Conservation (phyloP, 53 echinoderm and acorn worm genomes). For the Glandiceps talaboti region DNA sequence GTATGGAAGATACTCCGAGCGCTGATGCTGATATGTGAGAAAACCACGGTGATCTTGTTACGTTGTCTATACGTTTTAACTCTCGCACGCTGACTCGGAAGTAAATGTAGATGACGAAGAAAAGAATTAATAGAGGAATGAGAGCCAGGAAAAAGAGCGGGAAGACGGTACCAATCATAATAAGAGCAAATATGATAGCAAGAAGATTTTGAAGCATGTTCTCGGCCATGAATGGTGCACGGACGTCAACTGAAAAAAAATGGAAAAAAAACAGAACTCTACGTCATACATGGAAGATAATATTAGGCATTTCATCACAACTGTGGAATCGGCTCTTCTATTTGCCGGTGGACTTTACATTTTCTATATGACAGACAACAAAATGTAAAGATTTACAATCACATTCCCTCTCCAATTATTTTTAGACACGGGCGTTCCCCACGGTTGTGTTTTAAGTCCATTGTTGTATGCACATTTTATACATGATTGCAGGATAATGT, state of each 20-base stretch:
- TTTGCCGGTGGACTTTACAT: no score
- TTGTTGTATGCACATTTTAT: no score
- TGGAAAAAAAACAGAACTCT: background rate
- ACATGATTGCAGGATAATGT: no score
- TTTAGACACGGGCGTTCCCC: no score
- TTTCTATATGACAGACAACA: no score
- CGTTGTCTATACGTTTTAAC: conserved; percentile 77
- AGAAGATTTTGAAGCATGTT: conserved; percentile 41
- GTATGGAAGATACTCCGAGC: conserved; percentile 67
- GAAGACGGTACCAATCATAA: conserved; percentile 65
- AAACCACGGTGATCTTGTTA: conserved; percentile 93
- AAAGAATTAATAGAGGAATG: conserved; percentile 51
- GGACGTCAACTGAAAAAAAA: conserved; percentile 53
- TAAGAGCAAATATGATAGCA: conserved; percentile 23
- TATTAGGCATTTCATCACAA: no score
- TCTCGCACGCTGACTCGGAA: conserved; percentile 75
- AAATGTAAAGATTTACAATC: no score
- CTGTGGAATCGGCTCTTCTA: no score
- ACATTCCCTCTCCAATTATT: no score
- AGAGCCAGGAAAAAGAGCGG: conserved; percentile 55
- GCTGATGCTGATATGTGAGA: conserved; percentile 84
- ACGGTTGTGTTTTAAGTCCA: no score
- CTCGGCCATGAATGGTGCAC: conserved; percentile 76
- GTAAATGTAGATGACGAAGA: conserved; percentile 47
- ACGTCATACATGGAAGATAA: no score